Evolutionary conservation across 1,140 invertebrate species (phyloP).

Genomic region (Zaprionus gabonicus): DNA sequence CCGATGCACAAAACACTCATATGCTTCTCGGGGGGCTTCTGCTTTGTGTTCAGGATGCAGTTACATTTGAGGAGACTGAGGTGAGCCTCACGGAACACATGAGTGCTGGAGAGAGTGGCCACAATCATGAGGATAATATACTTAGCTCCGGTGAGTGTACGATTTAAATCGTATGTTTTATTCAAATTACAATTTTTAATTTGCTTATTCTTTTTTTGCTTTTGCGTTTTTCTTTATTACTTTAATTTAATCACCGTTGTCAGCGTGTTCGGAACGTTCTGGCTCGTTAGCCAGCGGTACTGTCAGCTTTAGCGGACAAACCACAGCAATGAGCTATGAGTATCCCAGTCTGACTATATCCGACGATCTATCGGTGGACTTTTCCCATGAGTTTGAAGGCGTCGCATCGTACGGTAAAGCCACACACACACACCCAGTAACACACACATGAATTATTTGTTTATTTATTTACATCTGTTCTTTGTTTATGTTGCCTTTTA

Average conservation of each 20-base stretch:
- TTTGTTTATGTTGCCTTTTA: neutral
- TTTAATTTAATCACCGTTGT: slow-evolving; percentile 9
- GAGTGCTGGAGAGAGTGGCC: slow-evolving; percentile 82
- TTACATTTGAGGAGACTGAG: slow-evolving; percentile 90
- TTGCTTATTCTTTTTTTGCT: slow-evolving; percentile 54
- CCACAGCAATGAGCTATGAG: slow-evolving; percentile 69
- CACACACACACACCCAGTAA: neutral
- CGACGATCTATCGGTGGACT: slow-evolving; percentile 83
- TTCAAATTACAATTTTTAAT: slow-evolving; percentile 36
- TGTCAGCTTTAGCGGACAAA: slow-evolving; percentile 76
- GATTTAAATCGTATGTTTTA: neutral
- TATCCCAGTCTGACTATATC: slow-evolving; percentile 82
- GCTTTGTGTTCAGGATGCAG: slow-evolving; percentile 92
- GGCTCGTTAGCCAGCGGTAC: slow-evolving; percentile 80
- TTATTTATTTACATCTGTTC: slow-evolving; percentile 11
- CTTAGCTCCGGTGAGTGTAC: slow-evolving; percentile 88
- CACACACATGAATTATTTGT: slow-evolving; percentile 22
- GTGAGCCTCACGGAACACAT: slow-evolving; percentile 84
- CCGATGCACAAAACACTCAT: slow-evolving; percentile 94
- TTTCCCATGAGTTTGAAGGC: slow-evolving; percentile 77
- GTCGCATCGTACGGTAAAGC: slow-evolving; percentile 78
- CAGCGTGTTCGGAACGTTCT: slow-evolving; percentile 83
- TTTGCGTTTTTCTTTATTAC: slow-evolving; percentile 31
- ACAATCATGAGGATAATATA: slow-evolving; percentile 87
- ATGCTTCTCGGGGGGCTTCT: slow-evolving; percentile 94